phyloP scores from a whole-genome alignment of 2,113 vertebrate species.

The Cyphotilapia sp. region DNA sequence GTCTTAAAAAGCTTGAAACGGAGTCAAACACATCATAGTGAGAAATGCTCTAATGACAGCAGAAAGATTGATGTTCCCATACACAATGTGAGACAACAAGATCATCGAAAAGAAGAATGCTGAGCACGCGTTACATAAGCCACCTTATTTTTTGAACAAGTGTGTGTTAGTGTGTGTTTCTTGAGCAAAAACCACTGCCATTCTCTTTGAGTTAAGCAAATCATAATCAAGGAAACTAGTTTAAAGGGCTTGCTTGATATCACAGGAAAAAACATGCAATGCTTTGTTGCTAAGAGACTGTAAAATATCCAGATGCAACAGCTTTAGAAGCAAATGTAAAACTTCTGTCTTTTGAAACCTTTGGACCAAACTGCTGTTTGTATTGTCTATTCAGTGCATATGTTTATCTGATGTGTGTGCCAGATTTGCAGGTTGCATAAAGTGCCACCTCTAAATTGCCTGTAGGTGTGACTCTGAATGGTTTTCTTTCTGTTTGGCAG shows the following conservation, averaged over 20 bases:
- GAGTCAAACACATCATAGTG: conserved; percentile 4
- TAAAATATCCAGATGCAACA: background rate
- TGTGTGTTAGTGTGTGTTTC: background rate
- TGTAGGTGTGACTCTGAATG: background rate
- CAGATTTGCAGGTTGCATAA: background rate
- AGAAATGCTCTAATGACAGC: conserved; percentile 19
- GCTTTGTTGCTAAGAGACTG: background rate
- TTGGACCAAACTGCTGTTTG: background rate
- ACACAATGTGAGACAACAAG: background rate
- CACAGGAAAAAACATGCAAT: background rate
- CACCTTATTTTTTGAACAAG: background rate
- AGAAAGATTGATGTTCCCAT: background rate
- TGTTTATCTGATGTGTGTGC: background rate
- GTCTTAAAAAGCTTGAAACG: background rate
- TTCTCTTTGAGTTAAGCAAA: background rate
- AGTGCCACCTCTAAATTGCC: background rate
- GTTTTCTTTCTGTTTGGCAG: background rate
- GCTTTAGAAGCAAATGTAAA: background rate
- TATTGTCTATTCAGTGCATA: background rate
- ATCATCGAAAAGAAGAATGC: background rate
- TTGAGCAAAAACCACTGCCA: accelerated
- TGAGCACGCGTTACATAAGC: background rate
- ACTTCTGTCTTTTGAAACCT: background rate
- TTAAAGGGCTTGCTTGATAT: background rate
- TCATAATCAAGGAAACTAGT: background rate